A percentile compares a stretch with the other conserved stretches of the same genome.
These are phyloP conservation scores for Spea multiplicata DNA, from an alignment of 2,113 vertebrate species.

Conservation along the genomic window DNA sequence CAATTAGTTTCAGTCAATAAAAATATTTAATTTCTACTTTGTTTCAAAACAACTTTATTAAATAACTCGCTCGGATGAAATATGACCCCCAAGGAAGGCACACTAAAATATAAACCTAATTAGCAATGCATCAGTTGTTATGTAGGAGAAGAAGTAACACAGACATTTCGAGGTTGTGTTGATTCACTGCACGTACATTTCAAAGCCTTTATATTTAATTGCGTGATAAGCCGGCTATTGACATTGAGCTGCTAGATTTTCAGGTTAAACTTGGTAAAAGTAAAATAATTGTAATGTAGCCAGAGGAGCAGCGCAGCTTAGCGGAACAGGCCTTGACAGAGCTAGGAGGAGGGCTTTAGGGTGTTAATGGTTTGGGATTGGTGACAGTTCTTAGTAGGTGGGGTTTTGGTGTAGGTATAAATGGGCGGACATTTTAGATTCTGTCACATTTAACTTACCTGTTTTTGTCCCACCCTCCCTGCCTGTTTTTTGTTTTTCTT, in stretches of 20 bases:
- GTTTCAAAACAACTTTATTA: conserved; percentile 43
- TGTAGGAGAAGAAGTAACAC: conserved; percentile 5
- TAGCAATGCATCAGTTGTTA: conserved; percentile 35
- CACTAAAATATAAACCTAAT: conserved; percentile 18
- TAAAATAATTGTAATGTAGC: too few species aligned
- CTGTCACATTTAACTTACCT: too few species aligned
- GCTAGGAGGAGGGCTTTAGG: too few species aligned
- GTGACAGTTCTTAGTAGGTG: too few species aligned
- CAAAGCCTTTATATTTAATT: conserved; percentile 5
- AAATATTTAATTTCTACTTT: conserved; percentile 46
- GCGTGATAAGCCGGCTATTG: conserved; percentile 1
- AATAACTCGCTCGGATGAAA: conserved; percentile 33
- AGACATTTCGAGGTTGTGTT: background rate
- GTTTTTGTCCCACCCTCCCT: too few species aligned
- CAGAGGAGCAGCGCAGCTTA: too few species aligned
- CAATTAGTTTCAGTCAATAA: conserved; percentile 48
- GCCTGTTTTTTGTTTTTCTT: too few species aligned
- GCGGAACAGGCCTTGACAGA: too few species aligned
- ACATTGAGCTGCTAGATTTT: background rate
- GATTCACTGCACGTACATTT: conserved; percentile 16
- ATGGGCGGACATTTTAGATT: too few species aligned
- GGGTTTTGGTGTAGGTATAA: too few species aligned
- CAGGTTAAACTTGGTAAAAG: background rate
- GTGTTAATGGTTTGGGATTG: too few species aligned
- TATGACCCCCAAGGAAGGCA: conserved; percentile 28